Evolutionary conservation across 2,888 invertebrate species (phyloP), one percentile per base, ranked within the genome.

Genomic region (Gastrophysa polygoni): DNA sequence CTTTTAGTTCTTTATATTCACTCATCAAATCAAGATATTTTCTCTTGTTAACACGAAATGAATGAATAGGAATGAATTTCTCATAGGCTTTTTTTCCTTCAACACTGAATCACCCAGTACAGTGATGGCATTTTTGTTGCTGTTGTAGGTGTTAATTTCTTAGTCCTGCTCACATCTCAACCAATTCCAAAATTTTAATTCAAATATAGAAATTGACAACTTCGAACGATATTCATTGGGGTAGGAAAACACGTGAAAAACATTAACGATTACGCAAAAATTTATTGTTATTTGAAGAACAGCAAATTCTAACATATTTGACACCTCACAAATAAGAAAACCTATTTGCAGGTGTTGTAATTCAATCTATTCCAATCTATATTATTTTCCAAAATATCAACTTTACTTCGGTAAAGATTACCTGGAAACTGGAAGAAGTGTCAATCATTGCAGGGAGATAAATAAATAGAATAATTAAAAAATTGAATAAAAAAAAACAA

Each of bases 271-370:
- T 21, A 46, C 10, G 6, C 43, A 54, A 54, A 24, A 43, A 38
- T 54, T 43, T 43, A 54, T 24, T 43, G 10, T 24, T 10, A 28
- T n/a, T 38, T 10, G 14, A 14, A 38, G n/a, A 17, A 38, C 20
- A 34, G 17, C 52, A 43, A 29, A 17, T 54, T 54, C 29, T 43
- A 16, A 54, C 38, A 54, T 43, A 24, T 69, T 62, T 63, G 65
- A 75, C 77, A 75, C 68, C 68, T 60, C 64, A 68, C 73, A 74
- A 64, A 77, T 78, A 78, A 77, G 75, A 70, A 65, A 52, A 59
- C 75, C 72, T 78, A 78, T 76, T 73, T 72, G 75, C 67, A 58
- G 72, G 77, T 77, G 74, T 64, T 38, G 10, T 10, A 14, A 38
- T 38, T n/a, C 43, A 54, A 54, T 54, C 28, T 16, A 24, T 43